phyloP scores from a whole-genome alignment of 2,888 invertebrate genomes.

The Callinectes sapidus region DNA sequence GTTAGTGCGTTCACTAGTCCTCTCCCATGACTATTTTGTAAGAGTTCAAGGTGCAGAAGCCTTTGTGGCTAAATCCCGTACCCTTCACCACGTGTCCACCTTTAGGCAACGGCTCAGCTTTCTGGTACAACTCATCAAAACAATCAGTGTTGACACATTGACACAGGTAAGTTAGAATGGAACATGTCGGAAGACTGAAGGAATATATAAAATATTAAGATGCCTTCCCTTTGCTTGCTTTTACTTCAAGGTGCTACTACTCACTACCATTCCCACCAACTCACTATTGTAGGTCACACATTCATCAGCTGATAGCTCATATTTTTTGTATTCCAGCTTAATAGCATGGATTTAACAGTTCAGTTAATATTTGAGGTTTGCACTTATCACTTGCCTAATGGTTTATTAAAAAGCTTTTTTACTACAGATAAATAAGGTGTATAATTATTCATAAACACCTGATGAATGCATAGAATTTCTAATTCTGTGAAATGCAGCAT shows the following conservation, averaged over 20 bases:
- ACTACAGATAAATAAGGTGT: neutral
- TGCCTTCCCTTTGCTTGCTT: neutral
- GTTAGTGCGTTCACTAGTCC: constrained; percentile 76
- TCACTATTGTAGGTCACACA: neutral
- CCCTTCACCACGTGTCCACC: constrained; percentile 60
- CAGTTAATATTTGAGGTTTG: neutral
- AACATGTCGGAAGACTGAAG: neutral
- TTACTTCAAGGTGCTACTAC: neutral
- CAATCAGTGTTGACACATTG: constrained; percentile 72
- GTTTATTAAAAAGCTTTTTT: neutral
- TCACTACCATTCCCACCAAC: neutral
- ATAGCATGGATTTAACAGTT: neutral
- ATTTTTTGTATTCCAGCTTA: neutral
- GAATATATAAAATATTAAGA: neutral
- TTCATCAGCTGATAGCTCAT: neutral
- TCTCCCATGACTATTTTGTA: constrained; percentile 76
- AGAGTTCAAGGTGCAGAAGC: constrained; percentile 55
- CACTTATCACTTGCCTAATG: neutral
- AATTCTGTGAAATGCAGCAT: neutral
- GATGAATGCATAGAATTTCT: neutral
- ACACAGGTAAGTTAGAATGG: constrained; percentile 53
- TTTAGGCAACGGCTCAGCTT: constrained; percentile 70
- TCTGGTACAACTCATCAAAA: constrained; percentile 71
- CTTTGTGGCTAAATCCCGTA: constrained; percentile 66
- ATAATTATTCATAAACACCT: neutral